Base-by-base conservation (phyloP, 2,888 invertebrate genomes). In the Villa cingulata region DNA sequence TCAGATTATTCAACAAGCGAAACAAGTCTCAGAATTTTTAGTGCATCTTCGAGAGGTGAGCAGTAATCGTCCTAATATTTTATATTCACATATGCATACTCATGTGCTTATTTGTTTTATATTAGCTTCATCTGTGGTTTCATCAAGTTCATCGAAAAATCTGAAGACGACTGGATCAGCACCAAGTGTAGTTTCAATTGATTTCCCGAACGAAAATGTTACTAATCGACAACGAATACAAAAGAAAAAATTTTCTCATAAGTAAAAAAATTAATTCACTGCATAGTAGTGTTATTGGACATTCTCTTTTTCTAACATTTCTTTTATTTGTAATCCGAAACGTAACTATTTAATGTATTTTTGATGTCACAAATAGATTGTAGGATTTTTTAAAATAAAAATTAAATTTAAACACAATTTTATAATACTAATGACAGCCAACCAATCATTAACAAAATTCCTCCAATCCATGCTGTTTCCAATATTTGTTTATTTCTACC, bases 21-120 rank as follows among this genome's bases (percentile, higher is more conserved):
- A n/a, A 40, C 37, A 4, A 50, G 51, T 32, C 36, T 48, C n/a
- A 41, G 42, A 46, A 37, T 51, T n/a, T 43, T 48, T 32, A 48
- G 51, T 37, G 44, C 51, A 39, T 58, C 59, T 9, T 61, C 59
- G 0, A 61, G 55, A 43, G 65, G 65, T 58, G 50, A 49, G n/a
- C n/a, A n/a, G n/a, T 51, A n/a, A 7, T 19, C 12, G 19, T 32
- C 4, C 41, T 46, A 37, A 43, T 19, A 43, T 15, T 18, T 6
- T 6, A 36, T 23, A 42, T 52, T 5, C 34, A 48, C 27, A 48
- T 49, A 32, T 45, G 43, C 16, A 46, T 43, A 17, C 48, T 43
- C 12, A 9, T 18, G 5, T 42, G 23, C 42, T 43, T 39, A n/a
- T 27, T 48, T 9, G 38, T 49, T 23, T 51, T 49, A 43, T 37